Evolutionary conservation across 1,140 invertebrate genomes (phyloP), one percentile per base, ranked within the genome.

Genomic region (Prorops nasuta): DNA sequence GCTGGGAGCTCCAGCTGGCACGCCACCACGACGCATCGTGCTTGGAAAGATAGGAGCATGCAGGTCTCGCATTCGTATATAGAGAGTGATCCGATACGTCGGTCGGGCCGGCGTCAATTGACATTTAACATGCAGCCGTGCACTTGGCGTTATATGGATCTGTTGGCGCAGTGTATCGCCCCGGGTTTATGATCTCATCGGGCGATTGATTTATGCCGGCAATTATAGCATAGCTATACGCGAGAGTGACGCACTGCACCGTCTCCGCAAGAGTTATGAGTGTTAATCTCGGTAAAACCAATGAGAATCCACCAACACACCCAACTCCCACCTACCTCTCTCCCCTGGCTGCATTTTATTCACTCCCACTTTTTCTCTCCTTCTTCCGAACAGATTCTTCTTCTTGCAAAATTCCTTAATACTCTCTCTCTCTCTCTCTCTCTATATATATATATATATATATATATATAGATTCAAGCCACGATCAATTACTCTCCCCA

Each of bases 161-260:
- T 65, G 64, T 66, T 66, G 64, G 65, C 67, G 59, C 56, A 58
- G 58, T 66, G 66, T 71, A 74, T 74, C 63, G 72, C 71, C 67
- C 63, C 58, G 66, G 67, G 74, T 75, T 76, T 76, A 78, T 78
- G 75, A 76, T 78, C 73, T 77, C 75, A 77, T 76, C 72, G 66
- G 62, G 36, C 73, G 68, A 77, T 76, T 77, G 75, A 77, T 76
- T 77, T 77, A 77, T 76, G 73, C 66, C 71, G 70, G 71, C 73
- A 77, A 77, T 77, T 77, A 77, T 76, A 66, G 69, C 73, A 63
- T 69, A 64, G 68, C 69, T 71, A 10, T 28, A 4, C 24, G 24
- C 10, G 66, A 64, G 66, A 75, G 68, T 75, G 72, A 75, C 71
- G 68, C 68, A 72, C 67, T 64, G 60, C 65, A 65, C 51, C 65